Evolutionary conservation across 2,113 vertebrate species (phyloP).

Genomic region (Etia nguti): DNA sequence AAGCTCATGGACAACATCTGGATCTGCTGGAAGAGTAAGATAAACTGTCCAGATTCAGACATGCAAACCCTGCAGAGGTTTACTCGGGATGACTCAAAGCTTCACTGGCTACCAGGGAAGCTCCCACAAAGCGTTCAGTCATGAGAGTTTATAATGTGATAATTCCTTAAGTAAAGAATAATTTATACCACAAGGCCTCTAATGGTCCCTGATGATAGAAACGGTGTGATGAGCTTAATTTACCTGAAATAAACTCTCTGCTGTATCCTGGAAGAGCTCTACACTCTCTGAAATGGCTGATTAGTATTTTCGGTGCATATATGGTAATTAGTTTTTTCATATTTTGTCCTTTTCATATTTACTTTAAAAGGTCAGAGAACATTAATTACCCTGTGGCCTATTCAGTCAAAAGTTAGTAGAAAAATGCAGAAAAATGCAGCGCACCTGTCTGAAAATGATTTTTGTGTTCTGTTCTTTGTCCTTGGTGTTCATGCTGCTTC

Average conservation of each 20-base stretch:
- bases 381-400: neutral
- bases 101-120: neutral
- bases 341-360: neutral
- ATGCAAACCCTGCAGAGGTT: neutral
- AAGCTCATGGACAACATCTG: neutral
- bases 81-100: neutral
- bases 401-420: neutral
- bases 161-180: neutral
- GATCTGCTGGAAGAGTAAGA: neutral
- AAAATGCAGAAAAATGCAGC: neutral
- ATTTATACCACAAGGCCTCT: neutral
- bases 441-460: neutral
- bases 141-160: neutral
- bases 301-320: neutral
- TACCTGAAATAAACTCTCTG: neutral
- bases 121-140: neutral
- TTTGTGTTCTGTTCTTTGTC: neutral
- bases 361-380: neutral
- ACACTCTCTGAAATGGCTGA: neutral
- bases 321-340: accelerated
- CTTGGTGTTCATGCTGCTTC: neutral
- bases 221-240: neutral
- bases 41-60: neutral
- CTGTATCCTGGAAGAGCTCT: neutral
- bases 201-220: neutral